Conservation (phyloP, 2,888 invertebrate genomes). For the Trachelus iudaicus region DNA sequence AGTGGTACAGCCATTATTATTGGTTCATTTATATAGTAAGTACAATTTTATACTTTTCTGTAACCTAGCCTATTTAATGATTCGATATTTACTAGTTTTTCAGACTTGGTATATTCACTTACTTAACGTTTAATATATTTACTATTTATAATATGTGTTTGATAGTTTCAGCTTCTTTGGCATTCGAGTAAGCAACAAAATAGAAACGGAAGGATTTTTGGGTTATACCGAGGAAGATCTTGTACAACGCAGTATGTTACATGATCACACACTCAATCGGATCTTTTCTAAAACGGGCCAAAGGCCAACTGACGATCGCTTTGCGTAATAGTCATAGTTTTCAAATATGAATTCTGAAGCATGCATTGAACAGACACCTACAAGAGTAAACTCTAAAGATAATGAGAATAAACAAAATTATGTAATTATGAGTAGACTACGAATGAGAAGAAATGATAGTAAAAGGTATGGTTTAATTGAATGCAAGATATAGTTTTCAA, state of each 20-base stretch:
- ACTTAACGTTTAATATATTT: background rate
- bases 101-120: background rate
- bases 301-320: background rate
- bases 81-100: background rate
- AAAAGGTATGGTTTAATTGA: conserved; percentile 22
- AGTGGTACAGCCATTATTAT: conserved; percentile 1
- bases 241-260: background rate
- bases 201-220: background rate
- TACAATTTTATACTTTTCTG: background rate
- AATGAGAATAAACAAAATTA: background rate
- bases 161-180: background rate
- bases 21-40: background rate
- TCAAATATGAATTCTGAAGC: background rate
- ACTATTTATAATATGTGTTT: background rate
- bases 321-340: background rate
- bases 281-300: background rate
- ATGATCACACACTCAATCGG: background rate
- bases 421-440: conserved; percentile 12
- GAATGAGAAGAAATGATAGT: conserved; percentile 15
- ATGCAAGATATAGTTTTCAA: background rate
- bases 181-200: background rate
- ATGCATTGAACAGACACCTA: background rate
- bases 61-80: background rate
- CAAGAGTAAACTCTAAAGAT: background rate
- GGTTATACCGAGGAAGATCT: background rate